Conservation (phyloP, 35 echinoderm and acorn worm genomes). For the Anneissia japonica region DNA sequence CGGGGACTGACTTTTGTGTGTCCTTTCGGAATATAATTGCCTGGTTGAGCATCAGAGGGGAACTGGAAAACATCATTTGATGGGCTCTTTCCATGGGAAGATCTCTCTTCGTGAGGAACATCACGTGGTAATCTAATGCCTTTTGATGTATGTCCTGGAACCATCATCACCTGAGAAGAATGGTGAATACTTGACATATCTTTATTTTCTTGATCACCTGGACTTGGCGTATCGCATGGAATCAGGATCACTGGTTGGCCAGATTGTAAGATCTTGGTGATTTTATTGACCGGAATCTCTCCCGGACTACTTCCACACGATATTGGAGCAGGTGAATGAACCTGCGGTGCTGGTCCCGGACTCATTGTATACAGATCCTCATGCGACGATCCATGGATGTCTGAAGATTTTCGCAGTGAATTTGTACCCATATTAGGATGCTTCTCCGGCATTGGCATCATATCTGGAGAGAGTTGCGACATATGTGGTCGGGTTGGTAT, state of each 20-base stretch:
- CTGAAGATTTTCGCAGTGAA: background rate
- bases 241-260: slow-evolving; percentile 95
- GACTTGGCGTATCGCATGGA: slow-evolving; percentile 57
- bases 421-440: background rate
- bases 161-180: background rate
- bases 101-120: background rate
- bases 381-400: background rate
- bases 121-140: background rate
- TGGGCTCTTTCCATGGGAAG: background rate
- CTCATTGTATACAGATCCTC: background rate
- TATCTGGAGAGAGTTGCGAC: background rate
- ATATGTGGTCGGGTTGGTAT: background rate
- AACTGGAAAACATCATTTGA: background rate
- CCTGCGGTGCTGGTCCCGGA: background rate
- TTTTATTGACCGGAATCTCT: slow-evolving; percentile 65
- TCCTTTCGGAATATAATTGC: background rate
- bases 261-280: slow-evolving; percentile 80
- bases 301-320: background rate
- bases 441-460: background rate
- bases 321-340: background rate
- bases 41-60: background rate
- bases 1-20: background rate
- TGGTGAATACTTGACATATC: background rate
- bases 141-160: background rate
- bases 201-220: background rate